Conservation (phyloP, 2,888 invertebrate genomes). For the Achlya flavicornis region DNA sequence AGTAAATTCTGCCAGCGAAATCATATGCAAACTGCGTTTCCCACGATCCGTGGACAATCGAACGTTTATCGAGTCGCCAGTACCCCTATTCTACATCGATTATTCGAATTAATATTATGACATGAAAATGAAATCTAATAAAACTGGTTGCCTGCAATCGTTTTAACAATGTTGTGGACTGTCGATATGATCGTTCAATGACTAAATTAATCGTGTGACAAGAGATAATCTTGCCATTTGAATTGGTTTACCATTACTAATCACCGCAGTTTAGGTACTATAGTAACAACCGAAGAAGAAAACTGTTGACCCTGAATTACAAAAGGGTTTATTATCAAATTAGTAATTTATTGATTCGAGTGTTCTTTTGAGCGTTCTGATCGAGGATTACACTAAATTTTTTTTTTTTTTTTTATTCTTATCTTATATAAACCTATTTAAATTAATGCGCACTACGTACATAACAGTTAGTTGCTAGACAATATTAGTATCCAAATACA, state of each 20-base stretch:
- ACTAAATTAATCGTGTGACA: neutral
- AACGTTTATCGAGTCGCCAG: constrained; percentile 58
- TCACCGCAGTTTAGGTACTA: too few relatives aligned
- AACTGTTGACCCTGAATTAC: neutral
- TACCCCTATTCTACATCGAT: constrained; percentile 47
- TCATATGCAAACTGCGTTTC: constrained; percentile 71
- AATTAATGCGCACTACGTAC: neutral
- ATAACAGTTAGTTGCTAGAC: neutral
- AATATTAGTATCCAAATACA: constrained; percentile 3
- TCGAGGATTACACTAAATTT: neutral
- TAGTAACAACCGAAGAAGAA: too few relatives aligned
- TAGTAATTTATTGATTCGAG: neutral
- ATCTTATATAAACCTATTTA: neutral
- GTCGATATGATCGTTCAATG: constrained; percentile 7
- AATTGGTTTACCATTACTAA: neutral
- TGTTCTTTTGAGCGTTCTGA: too few relatives aligned
- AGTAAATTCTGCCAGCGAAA: constrained; percentile 44
- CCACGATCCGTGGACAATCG: constrained; percentile 65
- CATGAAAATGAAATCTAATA: constrained; percentile 11
- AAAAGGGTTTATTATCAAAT: neutral
- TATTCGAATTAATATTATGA: constrained; percentile 24
- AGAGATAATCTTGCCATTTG: neutral
- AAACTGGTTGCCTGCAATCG: neutral
- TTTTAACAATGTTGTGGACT: constrained; percentile 5
- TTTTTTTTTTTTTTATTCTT: neutral